These are phyloP conservation scores for Macropodus opercularis DNA, from an alignment of 2,797 vertebrate species.

Conservation along the genomic window DNA sequence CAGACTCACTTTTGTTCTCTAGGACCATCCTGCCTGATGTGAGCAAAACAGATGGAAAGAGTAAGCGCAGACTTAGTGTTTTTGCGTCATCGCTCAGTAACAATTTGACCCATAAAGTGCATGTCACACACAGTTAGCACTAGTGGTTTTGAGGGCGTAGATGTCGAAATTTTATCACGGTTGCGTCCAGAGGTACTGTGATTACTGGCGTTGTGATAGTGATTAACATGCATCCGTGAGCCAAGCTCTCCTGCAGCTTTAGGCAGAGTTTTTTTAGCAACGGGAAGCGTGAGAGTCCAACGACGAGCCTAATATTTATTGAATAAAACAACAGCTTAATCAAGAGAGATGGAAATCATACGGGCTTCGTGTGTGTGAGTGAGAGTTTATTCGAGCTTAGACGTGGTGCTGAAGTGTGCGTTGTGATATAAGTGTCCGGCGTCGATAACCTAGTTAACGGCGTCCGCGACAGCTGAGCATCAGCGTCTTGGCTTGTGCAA, in stretches of 20 bases:
- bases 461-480: constrained; percentile 4
- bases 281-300: not conserved
- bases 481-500: constrained; percentile 11
- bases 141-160: constrained; percentile 1
- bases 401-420: constrained; percentile 25
- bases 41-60: constrained; percentile 29
- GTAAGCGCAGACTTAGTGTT: constrained; percentile 9
- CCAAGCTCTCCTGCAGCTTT: constrained; percentile 20
- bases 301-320: not conserved
- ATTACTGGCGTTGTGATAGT: constrained; percentile 22
- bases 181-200: constrained; percentile 18
- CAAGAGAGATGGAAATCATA: not conserved
- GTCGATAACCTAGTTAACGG: constrained; percentile 26
- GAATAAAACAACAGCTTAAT: not conserved
- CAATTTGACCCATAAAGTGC: constrained; percentile 26
- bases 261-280: constrained; percentile 4
- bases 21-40: constrained; percentile 5
- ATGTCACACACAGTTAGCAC: constrained; percentile 15
- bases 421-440: constrained; percentile 29
- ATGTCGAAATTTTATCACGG: constrained; percentile 11
- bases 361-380: not conserved
- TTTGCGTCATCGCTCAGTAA: constrained; percentile 25
- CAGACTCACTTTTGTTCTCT: constrained; percentile 15
- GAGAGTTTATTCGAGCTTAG: constrained; percentile 27
- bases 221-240: constrained; percentile 17